phyloP scores from a whole-genome alignment of 1,140 invertebrate species.

The Hyposmocoma kahamanoa region DNA sequence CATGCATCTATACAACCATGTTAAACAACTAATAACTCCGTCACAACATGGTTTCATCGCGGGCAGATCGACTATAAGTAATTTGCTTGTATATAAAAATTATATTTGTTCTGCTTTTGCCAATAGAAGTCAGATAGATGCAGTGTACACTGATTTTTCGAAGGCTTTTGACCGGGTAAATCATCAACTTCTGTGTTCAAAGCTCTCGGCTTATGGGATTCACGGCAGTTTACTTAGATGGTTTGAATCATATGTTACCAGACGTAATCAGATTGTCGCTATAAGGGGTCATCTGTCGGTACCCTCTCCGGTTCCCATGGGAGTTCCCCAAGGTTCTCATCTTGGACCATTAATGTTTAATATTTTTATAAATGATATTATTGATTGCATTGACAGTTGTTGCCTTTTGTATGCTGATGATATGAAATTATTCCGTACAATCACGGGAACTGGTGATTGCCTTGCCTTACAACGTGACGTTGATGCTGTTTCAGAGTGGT shows the following conservation, averaged over 20 bases:
- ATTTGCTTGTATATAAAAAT: background rate
- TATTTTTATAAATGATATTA: background rate
- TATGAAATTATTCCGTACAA: background rate
- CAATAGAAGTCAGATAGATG: background rate
- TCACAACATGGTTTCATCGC: background rate
- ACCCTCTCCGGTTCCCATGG: background rate
- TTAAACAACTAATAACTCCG: background rate
- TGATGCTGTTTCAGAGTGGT: no score
- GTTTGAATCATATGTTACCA: background rate
- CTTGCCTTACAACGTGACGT: background rate
- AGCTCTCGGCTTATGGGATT: background rate
- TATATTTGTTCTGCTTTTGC: background rate
- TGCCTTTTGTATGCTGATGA: background rate
- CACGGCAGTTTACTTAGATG: background rate
- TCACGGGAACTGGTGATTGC: background rate
- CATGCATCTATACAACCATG: background rate
- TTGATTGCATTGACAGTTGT: background rate
- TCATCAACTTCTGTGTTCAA: background rate
- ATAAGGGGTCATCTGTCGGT: background rate
- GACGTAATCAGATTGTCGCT: background rate
- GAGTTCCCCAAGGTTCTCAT: background rate
- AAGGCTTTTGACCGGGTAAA: background rate
- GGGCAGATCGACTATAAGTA: background rate
- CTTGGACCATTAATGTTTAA: background rate
- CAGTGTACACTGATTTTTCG: background rate